phyloP scores from a whole-genome alignment of 2,888 invertebrate genomes.

The Xestia sexstrigata region DNA sequence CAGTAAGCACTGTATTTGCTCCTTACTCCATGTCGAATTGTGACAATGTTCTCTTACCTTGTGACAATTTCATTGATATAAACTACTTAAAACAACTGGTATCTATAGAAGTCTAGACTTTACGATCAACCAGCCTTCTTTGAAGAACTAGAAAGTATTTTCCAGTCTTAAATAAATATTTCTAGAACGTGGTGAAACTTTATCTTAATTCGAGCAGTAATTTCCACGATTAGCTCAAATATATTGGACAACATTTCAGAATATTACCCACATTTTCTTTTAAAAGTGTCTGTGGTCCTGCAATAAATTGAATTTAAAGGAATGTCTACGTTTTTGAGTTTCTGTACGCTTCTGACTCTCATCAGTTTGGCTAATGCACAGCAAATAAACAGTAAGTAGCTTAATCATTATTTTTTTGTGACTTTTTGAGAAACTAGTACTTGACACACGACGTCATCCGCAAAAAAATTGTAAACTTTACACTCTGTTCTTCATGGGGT shows the following conservation, averaged over 20 bases:
- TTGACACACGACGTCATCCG: too few relatives aligned
- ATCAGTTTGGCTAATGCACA: constrained; percentile 14
- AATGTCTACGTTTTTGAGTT: constrained; percentile 18
- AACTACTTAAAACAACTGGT: neutral
- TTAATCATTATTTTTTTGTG: neutral
- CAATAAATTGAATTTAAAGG: neutral
- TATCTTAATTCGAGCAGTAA: neutral
- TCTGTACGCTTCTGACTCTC: constrained; percentile 11
- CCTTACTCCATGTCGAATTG: neutral
- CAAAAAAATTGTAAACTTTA: too few relatives aligned
- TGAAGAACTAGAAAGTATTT: neutral
- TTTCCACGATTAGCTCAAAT: neutral
- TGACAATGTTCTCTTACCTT: constrained; percentile 23
- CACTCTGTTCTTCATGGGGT: neutral
- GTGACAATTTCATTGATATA: constrained; percentile 4
- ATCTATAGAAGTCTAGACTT: constrained; percentile 6
- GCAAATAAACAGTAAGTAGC: constrained; percentile 31
- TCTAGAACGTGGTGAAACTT: neutral
- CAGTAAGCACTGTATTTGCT: constrained; percentile 10
- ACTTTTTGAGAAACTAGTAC: too few relatives aligned
- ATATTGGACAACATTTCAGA: neutral
- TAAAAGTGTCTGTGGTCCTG: neutral
- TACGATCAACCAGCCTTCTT: neutral
- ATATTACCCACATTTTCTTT: neutral
- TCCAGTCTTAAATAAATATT: neutral